Conservation (phyloP, 2,888 invertebrate genomes). For the Leucophora obtusa region DNA sequence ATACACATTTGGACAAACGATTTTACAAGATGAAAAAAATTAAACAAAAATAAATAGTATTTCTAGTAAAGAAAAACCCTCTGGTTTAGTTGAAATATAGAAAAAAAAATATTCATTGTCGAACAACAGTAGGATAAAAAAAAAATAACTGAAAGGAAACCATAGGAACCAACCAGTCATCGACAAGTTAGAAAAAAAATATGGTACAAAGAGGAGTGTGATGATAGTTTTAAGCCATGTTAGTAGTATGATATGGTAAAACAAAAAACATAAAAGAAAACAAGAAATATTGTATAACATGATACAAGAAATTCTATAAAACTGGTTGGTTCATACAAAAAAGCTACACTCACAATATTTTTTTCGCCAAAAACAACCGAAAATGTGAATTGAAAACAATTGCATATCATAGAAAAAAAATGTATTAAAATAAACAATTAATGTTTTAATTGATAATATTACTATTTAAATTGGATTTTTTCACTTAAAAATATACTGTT, state of each 20-base stretch:
- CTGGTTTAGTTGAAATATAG: constrained; percentile 42
- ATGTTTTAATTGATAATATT: no score
- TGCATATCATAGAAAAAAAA: no score
- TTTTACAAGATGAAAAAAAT: not conserved
- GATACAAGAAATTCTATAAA: constrained; percentile 58
- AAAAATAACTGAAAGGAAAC: constrained; percentile 49
- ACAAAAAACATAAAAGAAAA: not conserved
- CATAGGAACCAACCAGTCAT: constrained; percentile 60
- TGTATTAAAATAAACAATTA: no score
- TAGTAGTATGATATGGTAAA: constrained; percentile 37
- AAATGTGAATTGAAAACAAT: no score
- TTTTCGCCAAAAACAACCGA: no score
- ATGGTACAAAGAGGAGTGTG: constrained; percentile 23
- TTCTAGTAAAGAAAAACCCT: constrained; percentile 45
- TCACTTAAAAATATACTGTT: no score
- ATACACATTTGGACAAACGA: constrained; percentile 28
- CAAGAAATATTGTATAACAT: constrained; percentile 55
- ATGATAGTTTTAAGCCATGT: constrained; percentile 58
- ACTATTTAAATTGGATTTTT: no score
- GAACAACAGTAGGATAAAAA: constrained; percentile 40
- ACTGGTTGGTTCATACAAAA: constrained; percentile 41
- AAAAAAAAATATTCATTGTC: constrained; percentile 50
- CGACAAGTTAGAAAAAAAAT: constrained; percentile 51
- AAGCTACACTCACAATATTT: not conserved
- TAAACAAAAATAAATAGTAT: constrained; percentile 18